Base-by-base conservation (phyloP, 2,888 invertebrate species). In the Gryllus longicercus region DNA sequence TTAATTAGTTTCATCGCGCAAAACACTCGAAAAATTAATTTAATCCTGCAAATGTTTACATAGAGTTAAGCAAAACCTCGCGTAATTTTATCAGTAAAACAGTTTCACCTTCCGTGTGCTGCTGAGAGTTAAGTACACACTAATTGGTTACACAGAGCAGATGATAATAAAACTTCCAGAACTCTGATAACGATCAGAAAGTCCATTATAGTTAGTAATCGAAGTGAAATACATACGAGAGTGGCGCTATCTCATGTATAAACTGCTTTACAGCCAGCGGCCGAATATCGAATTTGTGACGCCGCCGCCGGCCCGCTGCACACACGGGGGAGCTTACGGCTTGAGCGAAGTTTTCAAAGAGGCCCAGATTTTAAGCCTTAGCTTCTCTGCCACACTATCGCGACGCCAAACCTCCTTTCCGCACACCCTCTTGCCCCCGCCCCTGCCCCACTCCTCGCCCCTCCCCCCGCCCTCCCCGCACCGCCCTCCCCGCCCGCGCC, bases 131-230 rank as follows among this genome's bases (percentile, higher is more conserved):
- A 63, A 63, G 63, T 63, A 63, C 63, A 63, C 63, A 5, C 63
- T 63, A 63, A 63, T 63, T 63, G 63, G 63, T 63, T 63, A 63
- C 63, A 63, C 63, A 16, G n/a, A 63, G 63, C 63, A 63, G 14
- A 63, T n/a, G n/a, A 63, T 63, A 63, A 63, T 18, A 63, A 14
- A 18, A 18, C 63, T 14, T 63, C n/a, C 63, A 63, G 38, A 63
- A 63, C 11, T 16, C 63, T 63, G 63, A 63, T 63, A 63, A 63
- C 63, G 14, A 63, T 63, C 63, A 63, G 63, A 63, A 16, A 63
- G 63, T 63, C 63, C 63, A 63, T 63, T 63, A 63, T 63, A 63
- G 63, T 63, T 63, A 63, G 63, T 63, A 63, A 63, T 63, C 63
- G 14, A 63, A 63, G 63, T 18, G 63, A 63, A 63, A 63, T 63